A percentile compares a stretch with the other conserved stretches of the same genome.
Evolutionary conservation across 2,113 vertebrate genomes (phyloP).

Genomic region (Elgaria multicarinata): DNA sequence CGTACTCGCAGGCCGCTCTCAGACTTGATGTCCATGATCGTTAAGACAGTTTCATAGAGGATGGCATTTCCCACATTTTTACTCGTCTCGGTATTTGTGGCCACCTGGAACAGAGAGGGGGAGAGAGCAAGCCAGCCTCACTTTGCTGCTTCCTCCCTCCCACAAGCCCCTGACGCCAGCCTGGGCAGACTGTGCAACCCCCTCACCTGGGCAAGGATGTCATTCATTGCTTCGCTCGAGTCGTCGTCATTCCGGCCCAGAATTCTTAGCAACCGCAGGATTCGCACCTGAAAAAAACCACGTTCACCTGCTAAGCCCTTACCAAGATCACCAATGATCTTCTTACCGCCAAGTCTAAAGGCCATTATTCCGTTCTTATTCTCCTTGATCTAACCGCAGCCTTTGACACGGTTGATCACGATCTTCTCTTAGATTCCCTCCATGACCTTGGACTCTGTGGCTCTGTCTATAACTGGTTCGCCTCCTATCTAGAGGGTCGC

Average conservation of each 20-base stretch:
- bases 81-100: constrained; percentile 99
- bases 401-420: too few species aligned
- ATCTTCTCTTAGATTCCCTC: too few species aligned
- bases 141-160: not conserved
- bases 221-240: constrained; percentile 99
- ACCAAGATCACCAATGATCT: too few species aligned
- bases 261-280: constrained; percentile 97
- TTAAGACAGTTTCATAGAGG: constrained; percentile 98
- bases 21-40: constrained; percentile 99
- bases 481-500: too few species aligned
- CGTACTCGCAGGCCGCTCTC: constrained; percentile 97
- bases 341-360: too few species aligned
- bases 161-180: not conserved
- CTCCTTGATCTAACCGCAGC: too few species aligned
- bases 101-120: constrained; percentile 84
- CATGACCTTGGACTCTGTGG: too few species aligned
- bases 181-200: not conserved
- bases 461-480: too few species aligned
- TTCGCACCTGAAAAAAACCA: constrained; percentile 87
- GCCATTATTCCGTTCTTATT: too few species aligned
- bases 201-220: constrained; percentile 97
- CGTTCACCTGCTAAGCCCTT: constrained; percentile 47
- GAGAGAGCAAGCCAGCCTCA: not conserved
- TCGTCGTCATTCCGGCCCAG: constrained; percentile 97
- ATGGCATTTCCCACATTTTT: constrained; percentile 99